Evolutionary conservation across 2,113 vertebrate genomes (phyloP).

Genomic region (Dasyornis broadbenti): DNA sequence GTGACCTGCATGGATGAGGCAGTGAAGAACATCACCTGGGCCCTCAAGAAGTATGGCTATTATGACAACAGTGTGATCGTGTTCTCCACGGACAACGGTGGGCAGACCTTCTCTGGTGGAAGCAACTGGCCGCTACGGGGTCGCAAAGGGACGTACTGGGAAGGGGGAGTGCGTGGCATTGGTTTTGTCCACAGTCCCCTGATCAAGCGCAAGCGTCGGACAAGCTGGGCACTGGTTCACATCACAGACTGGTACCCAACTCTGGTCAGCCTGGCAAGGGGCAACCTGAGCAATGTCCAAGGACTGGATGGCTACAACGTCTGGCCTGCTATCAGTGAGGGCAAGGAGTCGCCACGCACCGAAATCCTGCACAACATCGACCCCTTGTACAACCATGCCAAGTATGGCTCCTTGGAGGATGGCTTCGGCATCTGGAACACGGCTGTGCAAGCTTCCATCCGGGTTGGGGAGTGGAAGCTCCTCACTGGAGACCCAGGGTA

Average conservation of each 20-base stretch:
- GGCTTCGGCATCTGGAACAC: conserved; percentile 95
- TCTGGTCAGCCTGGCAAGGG: conserved; percentile 85
- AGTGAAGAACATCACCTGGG: conserved; percentile 90
- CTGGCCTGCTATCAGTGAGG: conserved; percentile 91
- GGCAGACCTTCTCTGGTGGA: conserved; percentile 92
- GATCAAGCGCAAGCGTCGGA: conserved; percentile 81
- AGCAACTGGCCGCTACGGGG: conserved; percentile 96
- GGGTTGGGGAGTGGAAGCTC: conserved; percentile 93
- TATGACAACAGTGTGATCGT: conserved; percentile 92
- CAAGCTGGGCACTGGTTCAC: conserved; percentile 87
- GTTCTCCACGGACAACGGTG: conserved; percentile 94
- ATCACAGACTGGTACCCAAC: conserved; percentile 99
- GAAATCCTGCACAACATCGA: conserved; percentile 98
- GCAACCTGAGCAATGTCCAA: conserved; percentile 76
- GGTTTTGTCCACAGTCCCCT: conserved; percentile 96
- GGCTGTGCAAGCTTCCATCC: conserved; percentile 88
- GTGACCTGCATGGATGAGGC: conserved; percentile 94
- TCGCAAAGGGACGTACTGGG: conserved; percentile 97
- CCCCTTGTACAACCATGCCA: conserved; percentile 88
- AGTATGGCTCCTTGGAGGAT: conserved; percentile 81
- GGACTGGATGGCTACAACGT: conserved; percentile 87
- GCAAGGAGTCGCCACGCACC: conserved; percentile 82
- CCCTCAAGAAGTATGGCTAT: conserved; percentile 91
- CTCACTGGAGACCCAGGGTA: conserved; percentile 93
- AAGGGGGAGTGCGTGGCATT: conserved; percentile 89